phyloP scores from a whole-genome alignment of 2,113 vertebrate genomes.

The Phaethornis superciliosus region DNA sequence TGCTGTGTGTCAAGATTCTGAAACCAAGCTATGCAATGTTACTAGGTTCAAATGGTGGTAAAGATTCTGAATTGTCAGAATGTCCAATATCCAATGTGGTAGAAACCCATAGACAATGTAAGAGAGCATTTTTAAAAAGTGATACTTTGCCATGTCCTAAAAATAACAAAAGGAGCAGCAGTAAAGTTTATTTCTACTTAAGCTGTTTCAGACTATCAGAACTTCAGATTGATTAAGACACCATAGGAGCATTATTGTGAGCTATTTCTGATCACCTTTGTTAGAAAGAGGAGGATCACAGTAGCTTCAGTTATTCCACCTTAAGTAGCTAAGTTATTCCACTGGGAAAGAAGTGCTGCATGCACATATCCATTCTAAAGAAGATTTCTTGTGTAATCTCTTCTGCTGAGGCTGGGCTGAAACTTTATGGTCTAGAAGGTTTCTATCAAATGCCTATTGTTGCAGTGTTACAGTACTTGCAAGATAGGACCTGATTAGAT shows the following conservation, averaged over 20 bases:
- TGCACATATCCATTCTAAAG: not conserved
- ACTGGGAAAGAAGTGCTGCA: not conserved
- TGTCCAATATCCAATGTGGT: accelerated
- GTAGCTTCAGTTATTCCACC: not conserved
- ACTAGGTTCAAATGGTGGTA: not conserved
- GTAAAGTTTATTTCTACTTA: not conserved
- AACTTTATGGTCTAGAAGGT: not conserved
- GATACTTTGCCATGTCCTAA: not conserved
- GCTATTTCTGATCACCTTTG: not conserved
- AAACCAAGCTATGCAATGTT: not conserved
- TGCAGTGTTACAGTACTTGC: not conserved
- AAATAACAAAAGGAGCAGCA: not conserved
- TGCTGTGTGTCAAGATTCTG: not conserved
- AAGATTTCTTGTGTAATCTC: not conserved
- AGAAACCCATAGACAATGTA: not conserved
- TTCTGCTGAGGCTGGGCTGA: not conserved
- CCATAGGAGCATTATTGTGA: not conserved
- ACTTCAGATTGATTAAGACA: not conserved
- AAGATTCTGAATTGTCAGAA: not conserved
- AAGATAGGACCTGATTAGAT: not conserved
- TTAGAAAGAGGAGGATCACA: not conserved
- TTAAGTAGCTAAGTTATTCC: too few relatives aligned
- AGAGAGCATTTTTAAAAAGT: not conserved
- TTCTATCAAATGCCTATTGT: not conserved
- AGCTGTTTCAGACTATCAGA: not conserved